Evolutionary conservation across 2,888 invertebrate genomes (phyloP), one percentile per base, ranked within the genome.

Genomic region (Athalia rosae): DNA sequence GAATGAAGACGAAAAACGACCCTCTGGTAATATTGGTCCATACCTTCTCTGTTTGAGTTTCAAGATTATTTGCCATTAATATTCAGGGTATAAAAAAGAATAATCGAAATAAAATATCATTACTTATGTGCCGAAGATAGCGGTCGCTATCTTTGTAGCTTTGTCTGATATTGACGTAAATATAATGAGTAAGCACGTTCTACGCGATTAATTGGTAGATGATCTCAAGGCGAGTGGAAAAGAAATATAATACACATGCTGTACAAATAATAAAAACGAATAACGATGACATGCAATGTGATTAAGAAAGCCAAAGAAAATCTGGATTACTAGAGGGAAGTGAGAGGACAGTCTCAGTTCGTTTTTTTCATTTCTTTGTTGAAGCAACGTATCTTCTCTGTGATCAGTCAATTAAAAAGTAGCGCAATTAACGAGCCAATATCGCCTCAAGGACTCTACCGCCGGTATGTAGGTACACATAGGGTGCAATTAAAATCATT

Each of bases 391-490:
- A 15, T 8, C 71, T 13, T 8, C 71, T 58, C 71, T 71, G 71
- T 71, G 71, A 71, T 71, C 71, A 71, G 71, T 45, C 71, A 71
- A 45, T 71, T 71, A 71, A 71, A 71, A 71, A 71, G 58, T 71
- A 71, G 45, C 71, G 58, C 71, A 71, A 71, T 71, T 71, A 71
- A 71, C 58, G 58, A 58, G 71, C 45, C 56, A 45, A 71, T 45
- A 58, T 58, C 71, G 71, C 58, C 71, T 8, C 56, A 58, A 71
- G 71, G 71, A 56, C 71, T 71, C 15, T 43, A 43, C 43, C 56
- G 8, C 45, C 58, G n/a, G 71, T 53, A 53, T n/a, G 28, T 28
- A 28, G 28, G 28, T 28, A 28, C n/a, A 53, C 61, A n/a, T 8
- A 58, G 58, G 13, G 45, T 58, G 71, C 58, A 71, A 71, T 71